A percentile compares a stretch with the other conserved stretches of the same genome.
Evolutionary conservation across 1,140 invertebrate species (phyloP).

Genomic region (Drosophila murphyi): DNA sequence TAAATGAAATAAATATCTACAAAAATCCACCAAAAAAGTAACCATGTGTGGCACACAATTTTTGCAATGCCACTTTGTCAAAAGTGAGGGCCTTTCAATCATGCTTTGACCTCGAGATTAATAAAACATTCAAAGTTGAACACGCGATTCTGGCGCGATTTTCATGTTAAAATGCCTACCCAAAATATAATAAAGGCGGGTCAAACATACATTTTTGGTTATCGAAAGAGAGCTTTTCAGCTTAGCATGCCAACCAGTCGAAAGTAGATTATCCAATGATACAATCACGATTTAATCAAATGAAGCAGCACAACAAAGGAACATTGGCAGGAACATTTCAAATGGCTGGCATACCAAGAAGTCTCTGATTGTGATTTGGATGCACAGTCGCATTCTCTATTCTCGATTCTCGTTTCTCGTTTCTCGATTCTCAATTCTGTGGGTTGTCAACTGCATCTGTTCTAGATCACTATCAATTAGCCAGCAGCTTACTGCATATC

Average conservation of each 20-base stretch:
- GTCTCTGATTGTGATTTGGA: background rate
- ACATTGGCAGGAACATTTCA: background rate
- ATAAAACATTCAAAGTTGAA: too few species aligned
- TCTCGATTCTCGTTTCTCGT: constrained; percentile 9
- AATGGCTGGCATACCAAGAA: constrained; percentile 3
- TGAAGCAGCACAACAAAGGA: background rate
- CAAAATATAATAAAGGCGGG: too few species aligned
- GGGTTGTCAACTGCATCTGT: constrained; percentile 45
- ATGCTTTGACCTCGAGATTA: background rate
- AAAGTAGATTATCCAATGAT: constrained; percentile 1
- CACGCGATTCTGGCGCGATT: too few species aligned
- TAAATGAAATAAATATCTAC: constrained; percentile 2
- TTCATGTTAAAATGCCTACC: too few species aligned
- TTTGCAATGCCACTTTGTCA: background rate
- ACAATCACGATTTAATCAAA: constrained; percentile 4
- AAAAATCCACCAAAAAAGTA: background rate
- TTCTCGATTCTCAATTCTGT: constrained; percentile 10
- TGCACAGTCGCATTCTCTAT: background rate
- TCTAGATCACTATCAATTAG: constrained; percentile 56
- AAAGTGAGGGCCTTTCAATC: background rate
- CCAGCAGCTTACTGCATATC: constrained; percentile 28
- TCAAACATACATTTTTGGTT: too few species aligned
- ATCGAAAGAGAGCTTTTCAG: too few species aligned
- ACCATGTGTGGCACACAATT: background rate
- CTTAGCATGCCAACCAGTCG: too few species aligned